These are phyloP conservation scores for Zele albiditarsus DNA, from an alignment of 2,888 invertebrate genomes.

Conservation along the genomic window DNA sequence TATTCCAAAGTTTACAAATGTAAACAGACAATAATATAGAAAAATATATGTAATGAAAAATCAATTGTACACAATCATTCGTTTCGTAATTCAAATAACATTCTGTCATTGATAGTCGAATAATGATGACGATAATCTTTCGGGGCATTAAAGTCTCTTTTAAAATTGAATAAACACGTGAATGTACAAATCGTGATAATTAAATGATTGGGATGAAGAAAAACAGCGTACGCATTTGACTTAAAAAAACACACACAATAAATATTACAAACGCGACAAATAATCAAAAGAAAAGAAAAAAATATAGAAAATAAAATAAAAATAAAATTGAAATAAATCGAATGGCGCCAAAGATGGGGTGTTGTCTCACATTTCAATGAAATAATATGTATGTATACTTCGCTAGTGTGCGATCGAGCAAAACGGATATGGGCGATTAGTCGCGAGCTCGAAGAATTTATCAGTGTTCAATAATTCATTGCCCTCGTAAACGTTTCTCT, in stretches of 20 bases:
- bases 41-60: neutral
- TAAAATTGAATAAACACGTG: no score
- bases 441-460: slow-evolving; percentile 4
- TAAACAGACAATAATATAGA: no score
- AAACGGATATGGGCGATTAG: slow-evolving; percentile 15
- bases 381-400: slow-evolving; percentile 12
- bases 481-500: slow-evolving; percentile 21
- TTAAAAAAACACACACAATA: slow-evolving; percentile 1
- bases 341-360: slow-evolving; percentile 28
- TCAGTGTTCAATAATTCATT: slow-evolving; percentile 25
- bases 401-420: neutral
- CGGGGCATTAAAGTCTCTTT: neutral
- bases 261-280: neutral
- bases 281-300: slow-evolving; percentile 1
- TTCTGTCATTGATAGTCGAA: neutral
- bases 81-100: neutral
- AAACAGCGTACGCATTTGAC: neutral
- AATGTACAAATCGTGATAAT: neutral
- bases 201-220: neutral
- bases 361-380: slow-evolving; percentile 13
- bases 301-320: neutral
- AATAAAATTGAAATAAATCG: slow-evolving; percentile 21
- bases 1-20: no score
- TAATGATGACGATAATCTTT: neutral
- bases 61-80: neutral